Base-by-base conservation (phyloP, 2,888 invertebrate species). In the Camptogramma bilineatum region DNA sequence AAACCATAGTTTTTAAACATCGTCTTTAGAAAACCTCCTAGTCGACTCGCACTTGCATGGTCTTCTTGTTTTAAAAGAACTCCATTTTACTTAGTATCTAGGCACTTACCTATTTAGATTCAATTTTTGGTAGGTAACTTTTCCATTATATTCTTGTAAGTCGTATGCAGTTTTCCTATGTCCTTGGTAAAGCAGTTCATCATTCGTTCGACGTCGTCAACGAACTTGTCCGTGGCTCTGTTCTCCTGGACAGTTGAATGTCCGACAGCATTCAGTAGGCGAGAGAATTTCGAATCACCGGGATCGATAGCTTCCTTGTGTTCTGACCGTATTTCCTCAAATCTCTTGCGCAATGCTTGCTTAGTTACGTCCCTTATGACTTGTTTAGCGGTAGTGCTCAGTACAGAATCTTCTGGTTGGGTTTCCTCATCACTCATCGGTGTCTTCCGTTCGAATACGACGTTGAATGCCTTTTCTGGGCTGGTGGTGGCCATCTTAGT, bases 201-300 rank as follows among this genome's bases (percentile, higher is more conserved):
- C 74, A 83, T 72, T 19, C 67, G 69, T 68, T 80, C 80, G 2
- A 85, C 70, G 34, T 80, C 76, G 16, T 68, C 58, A 16, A 84
- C 56, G 52, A 86, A 83, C 68, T 81, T 79, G 13, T 82, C 77
- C n/a, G 78, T 77, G 1, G 57, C 69, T 39, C 56, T 50, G 52
- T 71, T 74, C 64, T 82, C 80, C 62, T 76, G 64, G 8, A 66
- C 71, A 48, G 60, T 10, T 1, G 66, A 62, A 13, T 47, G 53
- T 17, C 60, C 68, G 4, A 68, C 60, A 8, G 55, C 57, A n/a
- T 21, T 47, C 2, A 66, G 7, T 8, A 68, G 19, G 0, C 63
- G 64, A n/a, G 47, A 56, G 21, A 66, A 62, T 47, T 66, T 62
- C 1, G 31, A 19, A 8, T 62, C 52, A 17, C 48, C 42, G 19